Percentiles rank a stretch among this genome's conserved stretches.
phyloP scores from a whole-genome alignment of 2,113 vertebrate genomes.

The Isichthys henryi region DNA sequence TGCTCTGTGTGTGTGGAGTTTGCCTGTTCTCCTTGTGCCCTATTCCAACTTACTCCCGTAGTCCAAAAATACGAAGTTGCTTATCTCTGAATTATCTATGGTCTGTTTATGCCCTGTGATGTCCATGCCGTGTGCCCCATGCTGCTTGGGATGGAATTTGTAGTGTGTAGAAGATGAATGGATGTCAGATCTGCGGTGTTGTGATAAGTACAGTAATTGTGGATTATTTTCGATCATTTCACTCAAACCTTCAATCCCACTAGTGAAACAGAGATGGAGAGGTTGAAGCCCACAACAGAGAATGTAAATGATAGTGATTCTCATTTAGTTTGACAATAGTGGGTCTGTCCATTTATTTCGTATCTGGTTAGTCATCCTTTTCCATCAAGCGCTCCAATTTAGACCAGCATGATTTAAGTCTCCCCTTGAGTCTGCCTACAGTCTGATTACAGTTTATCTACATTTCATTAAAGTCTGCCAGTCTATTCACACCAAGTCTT shows the following conservation, averaged over 20 bases:
- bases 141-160: not conserved
- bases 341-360: not conserved
- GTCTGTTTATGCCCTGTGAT: not conserved
- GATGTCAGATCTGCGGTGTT: not conserved
- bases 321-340: not conserved
- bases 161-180: not conserved
- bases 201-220: not conserved
- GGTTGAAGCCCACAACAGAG: not conserved
- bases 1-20: not conserved
- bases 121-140: not conserved
- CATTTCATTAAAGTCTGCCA: not conserved
- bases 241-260: not conserved
- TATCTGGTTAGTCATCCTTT: not conserved
- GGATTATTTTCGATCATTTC: not conserved
- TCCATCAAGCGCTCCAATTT: not conserved
- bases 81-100: not conserved
- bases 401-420: not conserved
- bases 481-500: not conserved
- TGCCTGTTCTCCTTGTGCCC: not conserved
- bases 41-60: not conserved
- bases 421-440: not conserved
- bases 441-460: not conserved
- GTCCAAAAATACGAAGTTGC: not conserved
- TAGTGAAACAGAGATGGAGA: not conserved
- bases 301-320: not conserved